Conservation (phyloP, 2,113 vertebrate species). For the Rhinolophus ferrumequinum region DNA sequence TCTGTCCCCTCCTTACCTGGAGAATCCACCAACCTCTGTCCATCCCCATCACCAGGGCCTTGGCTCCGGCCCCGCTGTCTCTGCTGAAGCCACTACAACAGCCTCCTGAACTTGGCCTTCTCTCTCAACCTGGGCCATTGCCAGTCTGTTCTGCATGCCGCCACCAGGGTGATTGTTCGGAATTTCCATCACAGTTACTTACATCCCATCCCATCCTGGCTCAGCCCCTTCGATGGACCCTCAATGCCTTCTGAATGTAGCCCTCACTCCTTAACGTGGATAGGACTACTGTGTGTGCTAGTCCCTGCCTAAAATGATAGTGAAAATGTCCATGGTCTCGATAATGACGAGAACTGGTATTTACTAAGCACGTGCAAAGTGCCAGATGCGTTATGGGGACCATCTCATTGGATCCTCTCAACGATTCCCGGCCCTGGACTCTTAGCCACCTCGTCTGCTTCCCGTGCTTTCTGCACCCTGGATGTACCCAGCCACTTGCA, state of each 20-base stretch:
- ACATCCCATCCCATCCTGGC: background rate
- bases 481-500: fast-evolving
- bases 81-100: background rate
- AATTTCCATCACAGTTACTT: background rate
- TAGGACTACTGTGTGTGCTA: background rate
- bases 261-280: background rate
- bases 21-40: background rate
- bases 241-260: background rate
- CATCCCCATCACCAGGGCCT: fast-evolving
- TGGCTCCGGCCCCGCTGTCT: background rate
- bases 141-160: background rate
- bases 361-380: background rate
- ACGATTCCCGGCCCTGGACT: background rate
- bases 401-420: background rate
- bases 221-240: background rate
- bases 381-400: fast-evolving
- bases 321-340: background rate
- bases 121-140: background rate
- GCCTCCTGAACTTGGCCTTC: too few species aligned
- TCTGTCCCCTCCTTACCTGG: background rate
- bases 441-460: background rate
- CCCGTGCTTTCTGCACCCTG: background rate
- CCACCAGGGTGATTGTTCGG: too few species aligned
- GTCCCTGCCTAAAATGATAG: too few species aligned
- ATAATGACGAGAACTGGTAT: fast-evolving